Evolutionary conservation across 2,113 vertebrate genomes (phyloP).

Genomic region (Fregata magnificens): DNA sequence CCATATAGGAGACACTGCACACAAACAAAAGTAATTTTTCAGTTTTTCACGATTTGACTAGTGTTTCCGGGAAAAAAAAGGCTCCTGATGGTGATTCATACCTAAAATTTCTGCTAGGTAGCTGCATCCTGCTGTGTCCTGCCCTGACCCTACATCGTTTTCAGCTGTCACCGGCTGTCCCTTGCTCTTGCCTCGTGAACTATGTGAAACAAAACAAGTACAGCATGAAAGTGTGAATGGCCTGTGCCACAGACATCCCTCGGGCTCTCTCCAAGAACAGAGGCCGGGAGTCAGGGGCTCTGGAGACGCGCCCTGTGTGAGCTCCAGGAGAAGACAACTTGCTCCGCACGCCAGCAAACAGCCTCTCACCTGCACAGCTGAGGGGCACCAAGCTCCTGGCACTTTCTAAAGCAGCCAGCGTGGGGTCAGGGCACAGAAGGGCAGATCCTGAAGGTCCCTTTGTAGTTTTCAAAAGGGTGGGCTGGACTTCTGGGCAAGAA

Average conservation of each 20-base stretch:
- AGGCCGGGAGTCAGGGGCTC: rapidly evolving
- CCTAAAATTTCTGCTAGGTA: not conserved
- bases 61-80: not conserved
- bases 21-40: not conserved
- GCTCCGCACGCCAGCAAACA: rapidly evolving
- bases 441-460: not conserved
- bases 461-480: not conserved
- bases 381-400: not conserved
- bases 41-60: not conserved
- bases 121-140: not conserved
- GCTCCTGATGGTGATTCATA: not conserved
- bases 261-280: not conserved
- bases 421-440: not conserved
- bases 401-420: rapidly evolving
- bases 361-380: not conserved
- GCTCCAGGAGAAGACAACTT: not conserved
- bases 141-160: not conserved
- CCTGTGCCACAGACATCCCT: not conserved
- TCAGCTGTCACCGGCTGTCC: not conserved
- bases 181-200: not conserved
- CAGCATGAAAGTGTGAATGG: not conserved
- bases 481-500: not conserved
- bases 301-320: not conserved
- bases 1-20: not conserved
- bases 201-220: not conserved